Base-by-base conservation (phyloP, 2,888 invertebrate species). In the Luperina nickerlii region DNA sequence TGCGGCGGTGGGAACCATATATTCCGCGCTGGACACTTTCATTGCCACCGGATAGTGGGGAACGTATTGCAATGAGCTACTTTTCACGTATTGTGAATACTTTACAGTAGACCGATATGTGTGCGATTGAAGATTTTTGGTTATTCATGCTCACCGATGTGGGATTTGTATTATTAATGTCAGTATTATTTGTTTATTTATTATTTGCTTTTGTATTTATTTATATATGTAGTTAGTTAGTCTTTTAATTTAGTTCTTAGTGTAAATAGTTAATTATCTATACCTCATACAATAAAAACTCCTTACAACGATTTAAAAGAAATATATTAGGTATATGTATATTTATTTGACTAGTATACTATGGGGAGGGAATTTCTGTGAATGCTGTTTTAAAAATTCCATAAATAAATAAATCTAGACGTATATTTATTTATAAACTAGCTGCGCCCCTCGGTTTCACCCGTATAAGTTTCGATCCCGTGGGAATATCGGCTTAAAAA, bases 51-150 rank as follows among this genome's bases (percentile, higher is more conserved):
- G 74, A 84, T 78, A 77, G 65, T 9, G 42, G 32, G 57, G 51
- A 78, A 87, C 57, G 81, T 76, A 87, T 83, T 87, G 87, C 87
- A 77, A 84, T 81, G 87, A 84, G 87, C 74, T 74, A 78, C 77
- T 87, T 84, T 78, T 73, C 76, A 65, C 69, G 38, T 67, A 79
- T 83, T 66, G 54, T 77, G 72, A 79, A 83, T 84, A 79, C 74
- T 87, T 76, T 76, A 57, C 60, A 24, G 15, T 42, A 42, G 54
- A 74, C 51, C 24, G 27, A n/a, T 38, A 51, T 27, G 51, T 68
- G 2, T 65, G 0, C 45, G 48, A 63, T 77, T 69, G 45, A 24
- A 54, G 38, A 18, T 48, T 71, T 57, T 81, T 57, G 24, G n/a
- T 57, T 62, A 81, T 76, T 85, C 48, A 57, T 73, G 27, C 18